Conservation (phyloP, 2,888 invertebrate genomes). For the Eilema griseolum region DNA sequence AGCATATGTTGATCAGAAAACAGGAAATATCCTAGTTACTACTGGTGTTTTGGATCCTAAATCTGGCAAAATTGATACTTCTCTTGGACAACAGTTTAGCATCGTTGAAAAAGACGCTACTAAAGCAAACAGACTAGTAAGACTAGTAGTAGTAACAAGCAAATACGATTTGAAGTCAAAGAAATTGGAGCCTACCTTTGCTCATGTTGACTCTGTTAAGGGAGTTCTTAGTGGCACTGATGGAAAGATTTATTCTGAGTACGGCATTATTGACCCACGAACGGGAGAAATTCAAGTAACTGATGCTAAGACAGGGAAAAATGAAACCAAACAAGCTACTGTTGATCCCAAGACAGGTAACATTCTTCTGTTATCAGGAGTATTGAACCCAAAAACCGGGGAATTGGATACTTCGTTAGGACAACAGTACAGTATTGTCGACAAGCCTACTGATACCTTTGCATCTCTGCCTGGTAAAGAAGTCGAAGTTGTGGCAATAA, state of each 20-base stretch:
- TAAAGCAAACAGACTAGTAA: constrained; percentile 88
- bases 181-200: constrained; percentile 84
- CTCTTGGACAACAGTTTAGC: constrained; percentile 89
- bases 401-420: constrained; percentile 86
- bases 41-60: constrained; percentile 89
- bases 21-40: constrained; percentile 89
- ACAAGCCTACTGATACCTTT: constrained; percentile 85
- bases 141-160: constrained; percentile 87
- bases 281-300: constrained; percentile 83
- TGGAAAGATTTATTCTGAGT: constrained; percentile 88
- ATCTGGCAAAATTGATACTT: constrained; percentile 89
- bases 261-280: constrained; percentile 88
- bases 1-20: constrained; percentile 90
- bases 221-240: constrained; percentile 86
- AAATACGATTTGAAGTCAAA: constrained; percentile 87
- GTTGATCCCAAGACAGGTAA: constrained; percentile 86
- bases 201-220: constrained; percentile 81
- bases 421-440: constrained; percentile 88
- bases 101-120: constrained; percentile 89
- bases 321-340: constrained; percentile 76
- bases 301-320: constrained; percentile 78
- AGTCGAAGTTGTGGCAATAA: constrained; percentile 87
- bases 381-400: constrained; percentile 87
- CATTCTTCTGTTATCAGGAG: constrained; percentile 84
- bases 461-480: constrained; percentile 77